Percentiles rank a stretch among this genome's conserved stretches.
phyloP scores from a whole-genome alignment of 1,140 invertebrate genomes.

The Brachionus rotundiformis region DNA sequence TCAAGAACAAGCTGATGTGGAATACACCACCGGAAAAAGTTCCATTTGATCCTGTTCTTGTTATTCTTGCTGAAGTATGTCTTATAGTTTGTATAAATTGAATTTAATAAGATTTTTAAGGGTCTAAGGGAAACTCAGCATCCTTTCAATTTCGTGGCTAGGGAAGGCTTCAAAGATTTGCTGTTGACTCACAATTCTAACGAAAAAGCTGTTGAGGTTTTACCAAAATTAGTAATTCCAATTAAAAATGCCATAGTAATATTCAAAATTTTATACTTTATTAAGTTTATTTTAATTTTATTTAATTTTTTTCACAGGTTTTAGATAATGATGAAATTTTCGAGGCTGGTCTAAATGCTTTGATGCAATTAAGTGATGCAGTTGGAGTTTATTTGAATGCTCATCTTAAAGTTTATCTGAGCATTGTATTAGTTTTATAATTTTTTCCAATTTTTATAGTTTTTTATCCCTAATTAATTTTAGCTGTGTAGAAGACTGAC shows the following conservation, averaged over 20 bases:
- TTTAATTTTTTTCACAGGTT: constrained; percentile 55
- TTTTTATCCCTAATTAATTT: not conserved
- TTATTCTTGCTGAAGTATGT: constrained; percentile 61
- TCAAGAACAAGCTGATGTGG: constrained; percentile 63
- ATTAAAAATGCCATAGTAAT: constrained; percentile 60
- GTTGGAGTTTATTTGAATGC: constrained; percentile 60
- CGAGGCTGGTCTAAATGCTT: constrained; percentile 58
- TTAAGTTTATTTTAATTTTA: not conserved
- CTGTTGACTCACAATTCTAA: constrained; percentile 56
- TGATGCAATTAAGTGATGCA: constrained; percentile 59
- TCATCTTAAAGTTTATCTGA: constrained; percentile 60
- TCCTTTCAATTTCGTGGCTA: constrained; percentile 62
- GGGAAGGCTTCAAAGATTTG: constrained; percentile 61
- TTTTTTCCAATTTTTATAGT: constrained; percentile 30
- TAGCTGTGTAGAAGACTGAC: constrained; percentile 61
- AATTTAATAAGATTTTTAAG: too few species aligned
- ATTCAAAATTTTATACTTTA: not conserved
- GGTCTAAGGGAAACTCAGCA: constrained; percentile 62
- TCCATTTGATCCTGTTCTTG: constrained; percentile 61
- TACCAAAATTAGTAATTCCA: constrained; percentile 59
- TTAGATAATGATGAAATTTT: constrained; percentile 58
- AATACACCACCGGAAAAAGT: constrained; percentile 60
- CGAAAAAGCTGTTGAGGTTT: constrained; percentile 57
- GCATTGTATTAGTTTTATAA: constrained; percentile 57
- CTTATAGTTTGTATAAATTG: too few species aligned